These are phyloP conservation scores for Potamarius usumacintae DNA, from an alignment of 2,113 vertebrate genomes.

Conservation along the genomic window DNA sequence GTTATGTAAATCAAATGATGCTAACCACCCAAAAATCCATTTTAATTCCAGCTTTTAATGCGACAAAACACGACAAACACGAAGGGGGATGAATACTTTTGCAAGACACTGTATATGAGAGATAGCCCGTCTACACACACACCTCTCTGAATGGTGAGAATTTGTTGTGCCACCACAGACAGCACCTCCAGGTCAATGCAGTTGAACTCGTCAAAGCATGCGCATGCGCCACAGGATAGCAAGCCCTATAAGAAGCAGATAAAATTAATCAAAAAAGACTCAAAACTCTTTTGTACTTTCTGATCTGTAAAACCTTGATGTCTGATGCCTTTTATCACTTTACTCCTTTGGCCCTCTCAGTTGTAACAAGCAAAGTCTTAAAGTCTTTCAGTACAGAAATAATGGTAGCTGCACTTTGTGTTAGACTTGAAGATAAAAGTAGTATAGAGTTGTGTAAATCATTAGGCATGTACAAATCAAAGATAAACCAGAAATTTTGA, in stretches of 20 bases:
- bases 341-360: background rate
- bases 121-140: background rate
- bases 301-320: background rate
- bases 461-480: no score
- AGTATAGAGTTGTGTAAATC: background rate
- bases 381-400: background rate
- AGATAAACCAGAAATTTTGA: no score
- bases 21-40: no score
- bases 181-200: slow-evolving; percentile 92
- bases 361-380: background rate
- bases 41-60: no score
- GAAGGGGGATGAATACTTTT: no score
- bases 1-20: no score
- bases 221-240: slow-evolving; percentile 88
- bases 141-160: slow-evolving; percentile 95
- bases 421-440: background rate
- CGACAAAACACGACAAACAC: no score
- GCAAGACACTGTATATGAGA: background rate
- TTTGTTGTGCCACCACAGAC: slow-evolving; percentile 91
- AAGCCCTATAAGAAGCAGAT: slow-evolving; percentile 72
- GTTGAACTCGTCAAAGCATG: slow-evolving; percentile 95
- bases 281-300: background rate
- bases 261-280: background rate
- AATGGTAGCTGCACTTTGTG: background rate
- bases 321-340: background rate